Base-by-base conservation (phyloP, 2,888 invertebrate genomes). In the Nudaria mundana region DNA sequence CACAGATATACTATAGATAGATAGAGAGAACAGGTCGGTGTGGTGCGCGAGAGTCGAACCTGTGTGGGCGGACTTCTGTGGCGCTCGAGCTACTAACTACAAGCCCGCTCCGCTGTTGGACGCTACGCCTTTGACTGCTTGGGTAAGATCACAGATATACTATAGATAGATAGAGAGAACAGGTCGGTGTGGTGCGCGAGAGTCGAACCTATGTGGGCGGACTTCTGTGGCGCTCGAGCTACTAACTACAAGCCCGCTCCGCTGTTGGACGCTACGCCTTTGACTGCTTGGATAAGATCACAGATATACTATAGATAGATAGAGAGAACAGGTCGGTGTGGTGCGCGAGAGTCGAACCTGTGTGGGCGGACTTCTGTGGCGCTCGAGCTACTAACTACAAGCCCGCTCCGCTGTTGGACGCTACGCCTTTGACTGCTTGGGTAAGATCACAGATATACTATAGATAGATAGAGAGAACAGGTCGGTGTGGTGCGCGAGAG, bases 281-380 rank as follows among this genome's bases (percentile, higher is more conserved):
- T 97, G 14, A 95, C 96, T 2, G 81, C 97, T 7, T 98, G 98
- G 98, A 85, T 96, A 40, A 57, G 57, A 40, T 5, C 0, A n/a
- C 6, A 12, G 11, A 13, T 5, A 18, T 18, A 18, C 18, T 3
- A 3, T 18, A 18, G 18, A 18, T 5, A 18, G 4, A 18, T 18
- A 93, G 93, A 0, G 96, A 96, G 74, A 93, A 93, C n/a, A 92
- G 95, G 53, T 93, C 95, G 59, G 93, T 98, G 7, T 98, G 98
- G 95, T 96, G 95, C 73, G 91, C 96, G 8, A 91, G 93, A 58
- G 90, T 95, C 26, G 98, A 98, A 72, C 98, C 98, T 0, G 91
- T 97, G 35, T 98, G 98, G 97, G 94, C 95, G 7, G 98, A 98
- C 79, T 98, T 98, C 76, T 90, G 93, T 47, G 97, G 97, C 4